A percentile compares a stretch with the other conserved stretches of the same genome.
phyloP scores from a whole-genome alignment of 2,113 vertebrate species.

The Mus musculus region DNA sequence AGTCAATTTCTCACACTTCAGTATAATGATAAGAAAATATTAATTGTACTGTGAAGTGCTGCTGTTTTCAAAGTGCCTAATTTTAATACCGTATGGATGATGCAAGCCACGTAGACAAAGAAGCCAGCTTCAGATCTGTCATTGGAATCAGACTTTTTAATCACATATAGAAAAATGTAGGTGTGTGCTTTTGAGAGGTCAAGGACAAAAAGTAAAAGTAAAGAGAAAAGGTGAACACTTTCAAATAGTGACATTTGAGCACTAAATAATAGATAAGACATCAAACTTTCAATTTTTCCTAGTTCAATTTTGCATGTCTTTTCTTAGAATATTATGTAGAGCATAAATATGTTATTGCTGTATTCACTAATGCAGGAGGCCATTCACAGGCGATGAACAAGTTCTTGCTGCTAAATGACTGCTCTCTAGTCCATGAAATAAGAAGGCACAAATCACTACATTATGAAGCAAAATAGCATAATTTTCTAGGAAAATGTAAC shows the following conservation, averaged over 20 bases:
- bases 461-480: neutral
- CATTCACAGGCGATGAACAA: neutral
- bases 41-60: neutral
- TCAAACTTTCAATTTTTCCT: neutral
- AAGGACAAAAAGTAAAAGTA: neutral
- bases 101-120: neutral
- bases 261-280: too few species aligned
- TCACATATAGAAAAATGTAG: neutral
- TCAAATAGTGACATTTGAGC: neutral
- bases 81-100: neutral
- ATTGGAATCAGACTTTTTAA: neutral
- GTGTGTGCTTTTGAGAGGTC: neutral
- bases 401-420: neutral
- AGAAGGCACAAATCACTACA: neutral
- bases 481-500: neutral
- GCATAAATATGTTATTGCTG: neutral
- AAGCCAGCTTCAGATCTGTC: accelerated
- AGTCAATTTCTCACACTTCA: neutral
- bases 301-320: neutral
- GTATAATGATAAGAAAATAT: neutral
- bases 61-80: neutral
- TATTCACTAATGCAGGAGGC: neutral
- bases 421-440: neutral
- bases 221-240: neutral
- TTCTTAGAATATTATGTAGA: neutral